phyloP scores from a whole-genome alignment of 2,797 vertebrate species.

The Bradypodion ventrale region DNA sequence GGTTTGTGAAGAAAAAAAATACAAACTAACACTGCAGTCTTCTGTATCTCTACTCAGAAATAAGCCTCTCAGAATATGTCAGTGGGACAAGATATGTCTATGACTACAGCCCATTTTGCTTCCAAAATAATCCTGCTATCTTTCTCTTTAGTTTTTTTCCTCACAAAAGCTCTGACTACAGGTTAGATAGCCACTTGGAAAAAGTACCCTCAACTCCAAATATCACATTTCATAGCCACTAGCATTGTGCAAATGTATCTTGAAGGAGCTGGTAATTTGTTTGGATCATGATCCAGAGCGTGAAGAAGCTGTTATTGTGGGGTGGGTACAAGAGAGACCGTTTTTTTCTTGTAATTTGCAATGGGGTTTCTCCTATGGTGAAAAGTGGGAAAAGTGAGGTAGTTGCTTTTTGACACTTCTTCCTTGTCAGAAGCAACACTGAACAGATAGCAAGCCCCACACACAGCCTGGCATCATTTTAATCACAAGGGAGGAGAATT shows the following conservation, averaged over 20 bases:
- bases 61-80: too few species aligned
- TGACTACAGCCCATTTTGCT: background rate
- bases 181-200: background rate
- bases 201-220: background rate
- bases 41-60: too few species aligned
- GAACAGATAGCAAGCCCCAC: background rate
- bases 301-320: background rate
- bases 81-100: background rate
- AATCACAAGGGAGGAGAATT: background rate
- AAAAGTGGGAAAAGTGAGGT: background rate
- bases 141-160: too few species aligned
- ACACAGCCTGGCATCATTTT: background rate
- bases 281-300: background rate
- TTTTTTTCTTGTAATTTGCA: background rate
- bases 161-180: background rate
- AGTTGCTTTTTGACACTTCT: background rate
- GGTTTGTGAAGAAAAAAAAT: background rate
- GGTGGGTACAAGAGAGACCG: too few species aligned
- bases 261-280: too few species aligned
- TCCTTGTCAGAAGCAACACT: background rate
- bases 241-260: background rate
- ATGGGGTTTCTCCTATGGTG: background rate
- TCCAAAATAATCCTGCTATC: background rate
- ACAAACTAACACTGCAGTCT: background rate
- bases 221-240: constrained; percentile 1